These are phyloP conservation scores for Eustalomyia histrio DNA, from an alignment of 2,888 invertebrate genomes.

Conservation along the genomic window DNA sequence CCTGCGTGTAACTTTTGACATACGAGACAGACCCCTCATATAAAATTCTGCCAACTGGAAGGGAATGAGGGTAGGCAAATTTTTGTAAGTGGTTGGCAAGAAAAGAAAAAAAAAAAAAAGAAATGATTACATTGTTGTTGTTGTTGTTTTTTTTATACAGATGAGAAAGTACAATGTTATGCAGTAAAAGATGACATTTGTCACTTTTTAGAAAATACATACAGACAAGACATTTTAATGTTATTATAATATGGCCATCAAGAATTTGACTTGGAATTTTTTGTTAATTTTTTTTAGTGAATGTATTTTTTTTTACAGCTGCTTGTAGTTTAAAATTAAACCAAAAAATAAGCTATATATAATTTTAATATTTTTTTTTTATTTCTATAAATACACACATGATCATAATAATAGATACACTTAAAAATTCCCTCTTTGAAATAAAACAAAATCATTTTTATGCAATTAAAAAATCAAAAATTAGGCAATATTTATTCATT, in stretches of 20 bases:
- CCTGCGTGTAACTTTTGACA: constrained; percentile 60
- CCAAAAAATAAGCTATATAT: neutral
- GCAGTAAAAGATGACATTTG: constrained; percentile 56
- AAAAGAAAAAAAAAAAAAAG: too few relatives aligned
- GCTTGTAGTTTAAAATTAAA: neutral
- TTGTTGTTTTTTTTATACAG: constrained; percentile 51
- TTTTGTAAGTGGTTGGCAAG: constrained; percentile 19
- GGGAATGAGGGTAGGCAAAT: neutral
- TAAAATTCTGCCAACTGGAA: constrained; percentile 4
- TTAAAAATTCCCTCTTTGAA: too few relatives aligned
- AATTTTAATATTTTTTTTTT: too few relatives aligned
- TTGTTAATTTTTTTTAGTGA: constrained; percentile 11
- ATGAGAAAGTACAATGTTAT: constrained; percentile 27
- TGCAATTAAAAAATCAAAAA: too few relatives aligned
- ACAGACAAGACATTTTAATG: constrained; percentile 48
- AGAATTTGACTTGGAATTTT: constrained; percentile 1
- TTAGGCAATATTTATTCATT: too few relatives aligned
- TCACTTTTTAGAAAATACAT: constrained; percentile 26
- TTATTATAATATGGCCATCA: constrained; percentile 10
- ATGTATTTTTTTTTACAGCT: neutral
- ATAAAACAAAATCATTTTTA: too few relatives aligned
- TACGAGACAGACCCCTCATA: constrained; percentile 38
- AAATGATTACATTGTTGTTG: constrained; percentile 35
- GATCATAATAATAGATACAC: too few relatives aligned
- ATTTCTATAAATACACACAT: too few relatives aligned